Base-by-base conservation (phyloP, 2,797 vertebrate genomes). In the Somateria mollissima region DNA sequence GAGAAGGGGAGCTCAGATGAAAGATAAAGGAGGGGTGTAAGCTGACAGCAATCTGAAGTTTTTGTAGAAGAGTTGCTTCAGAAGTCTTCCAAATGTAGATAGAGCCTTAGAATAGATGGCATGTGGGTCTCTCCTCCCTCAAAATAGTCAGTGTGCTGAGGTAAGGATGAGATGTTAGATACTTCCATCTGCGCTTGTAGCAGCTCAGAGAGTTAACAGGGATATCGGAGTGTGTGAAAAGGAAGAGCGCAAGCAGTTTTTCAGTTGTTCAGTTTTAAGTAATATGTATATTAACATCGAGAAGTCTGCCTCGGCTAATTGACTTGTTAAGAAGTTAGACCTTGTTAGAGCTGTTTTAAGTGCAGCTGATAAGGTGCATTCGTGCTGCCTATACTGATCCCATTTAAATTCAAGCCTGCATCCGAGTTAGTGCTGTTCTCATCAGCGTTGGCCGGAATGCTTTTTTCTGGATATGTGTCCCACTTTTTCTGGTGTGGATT, bases 21-120 rank as follows among this genome's bases (percentile, higher is more conserved):
- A 86, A 76, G 43, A 22, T 82, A 74, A 49, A 54, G 64, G 20
- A 71, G 74, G 22, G 16, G 12, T 80, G 10, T 71, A 51, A 87
- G 4, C 13, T 83, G 61, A 47, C 19, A 85, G 13, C 67, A 10
- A 47, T 82, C n/a, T 84, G 49, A 80, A 94, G 54, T 85, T 85
- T 92, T 90, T 90, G 25, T 86, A 20, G 45, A 78, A 73, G 28
- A 82, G 58, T 56, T 79, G 21, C 73, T 94, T 92, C 43, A 71
- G 49, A 86, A 73, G 60, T 17, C 60, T 91, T 93, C 37, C 47
- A 93, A 90, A 82, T 94, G 72, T 37, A 85, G 84, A 61, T 88
- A 84, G 66, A 92, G 24, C 85, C 89, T 90, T 84, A 67, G 82
- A 90, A 78, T 90, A 91, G 71, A 71, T 88, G 71, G 24, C 70